These are phyloP conservation scores for Oegoconia quadripuncta DNA, from an alignment of 2,888 invertebrate species.

Conservation along the genomic window DNA sequence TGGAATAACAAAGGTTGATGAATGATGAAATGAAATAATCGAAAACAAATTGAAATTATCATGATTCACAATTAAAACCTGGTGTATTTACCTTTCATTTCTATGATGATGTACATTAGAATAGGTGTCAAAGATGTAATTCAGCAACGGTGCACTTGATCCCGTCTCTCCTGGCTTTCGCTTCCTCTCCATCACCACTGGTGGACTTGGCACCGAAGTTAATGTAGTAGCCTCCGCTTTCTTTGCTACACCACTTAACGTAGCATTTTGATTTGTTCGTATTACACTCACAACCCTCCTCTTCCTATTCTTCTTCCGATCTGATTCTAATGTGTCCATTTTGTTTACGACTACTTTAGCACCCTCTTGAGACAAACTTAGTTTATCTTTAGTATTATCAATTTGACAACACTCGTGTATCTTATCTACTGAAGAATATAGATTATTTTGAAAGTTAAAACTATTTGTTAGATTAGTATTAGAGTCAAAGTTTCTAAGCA, in stretches of 20 bases:
- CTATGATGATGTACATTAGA: slow-evolving; percentile 66
- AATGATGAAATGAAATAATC: too few species aligned
- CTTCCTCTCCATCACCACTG: slow-evolving; percentile 45
- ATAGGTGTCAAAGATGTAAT: slow-evolving; percentile 72
- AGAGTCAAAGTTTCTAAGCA: slow-evolving; percentile 41
- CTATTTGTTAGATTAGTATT: slow-evolving; percentile 38
- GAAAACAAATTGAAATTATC: too few species aligned
- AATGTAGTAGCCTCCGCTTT: slow-evolving; percentile 33
- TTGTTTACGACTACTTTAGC: slow-evolving; percentile 38
- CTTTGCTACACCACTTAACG: slow-evolving; percentile 22
- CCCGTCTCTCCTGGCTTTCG: slow-evolving; percentile 63
- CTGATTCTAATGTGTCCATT: slow-evolving; percentile 20
- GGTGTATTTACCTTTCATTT: slow-evolving; percentile 58
- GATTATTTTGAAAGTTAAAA: slow-evolving; percentile 38
- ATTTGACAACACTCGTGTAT: slow-evolving; percentile 36
- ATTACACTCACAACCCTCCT: slow-evolving; percentile 51
- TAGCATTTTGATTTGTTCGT: slow-evolving; percentile 32
- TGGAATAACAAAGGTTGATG: too few species aligned
- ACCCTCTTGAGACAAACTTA: slow-evolving; percentile 31
- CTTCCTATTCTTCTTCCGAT: slow-evolving; percentile 43
- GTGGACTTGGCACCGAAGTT: slow-evolving; percentile 32
- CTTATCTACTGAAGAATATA: slow-evolving; percentile 23
- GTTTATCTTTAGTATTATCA: slow-evolving; percentile 16
- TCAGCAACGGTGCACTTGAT: slow-evolving; percentile 65
- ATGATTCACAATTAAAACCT: background rate